Evolutionary conservation across 1,140 invertebrate genomes (phyloP), one percentile per base, ranked within the genome.

Genomic region (Zaprionus ornatus): DNA sequence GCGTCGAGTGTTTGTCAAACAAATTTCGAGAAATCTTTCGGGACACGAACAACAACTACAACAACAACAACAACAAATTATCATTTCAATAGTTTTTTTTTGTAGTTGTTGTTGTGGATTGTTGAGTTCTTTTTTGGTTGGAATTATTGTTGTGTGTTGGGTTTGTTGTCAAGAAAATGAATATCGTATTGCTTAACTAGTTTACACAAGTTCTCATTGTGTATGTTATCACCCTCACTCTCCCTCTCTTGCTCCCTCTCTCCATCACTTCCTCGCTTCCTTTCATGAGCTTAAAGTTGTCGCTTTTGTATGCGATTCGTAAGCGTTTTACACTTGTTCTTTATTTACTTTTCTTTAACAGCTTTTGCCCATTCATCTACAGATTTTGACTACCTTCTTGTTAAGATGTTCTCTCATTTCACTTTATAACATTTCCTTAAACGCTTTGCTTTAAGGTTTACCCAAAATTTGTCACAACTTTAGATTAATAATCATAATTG

Each of bases 1-100:
- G 60, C 21, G 66, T 70, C 66, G 52, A 74, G 66, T 63, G 66
- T 25, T 57, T 74, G 71, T 68, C 71, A 69, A 70, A 70, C 40
- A 63, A 66, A 57, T 57, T 37, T 73, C 45, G 19, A 56, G 40
- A 40, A 74, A 57, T 52, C 37, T 56, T 54, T 56, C 25, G 65
- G 35, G 48, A 60, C 54, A 67, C 57, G 35, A 50, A 67, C 55
- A 50, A 60, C 55, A 52, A 42, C 54, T 52, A 67, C 35, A 37
- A 37, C 35, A 40, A 40, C 37, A 40, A 13, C n/a, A 40, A 32
- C 29, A 50, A 40, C 40, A 59, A 68, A 56, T 74, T 61, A 21
- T 66, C 42, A 10, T 62, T 27, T 27, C 71, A 56, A 56, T 69
- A 45, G 21, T 42, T 59, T 25, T 29, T 29, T 29, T 29, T 23